phyloP scores from a whole-genome alignment of 2,797 vertebrate species.

The Thalassophryne amazonica region DNA sequence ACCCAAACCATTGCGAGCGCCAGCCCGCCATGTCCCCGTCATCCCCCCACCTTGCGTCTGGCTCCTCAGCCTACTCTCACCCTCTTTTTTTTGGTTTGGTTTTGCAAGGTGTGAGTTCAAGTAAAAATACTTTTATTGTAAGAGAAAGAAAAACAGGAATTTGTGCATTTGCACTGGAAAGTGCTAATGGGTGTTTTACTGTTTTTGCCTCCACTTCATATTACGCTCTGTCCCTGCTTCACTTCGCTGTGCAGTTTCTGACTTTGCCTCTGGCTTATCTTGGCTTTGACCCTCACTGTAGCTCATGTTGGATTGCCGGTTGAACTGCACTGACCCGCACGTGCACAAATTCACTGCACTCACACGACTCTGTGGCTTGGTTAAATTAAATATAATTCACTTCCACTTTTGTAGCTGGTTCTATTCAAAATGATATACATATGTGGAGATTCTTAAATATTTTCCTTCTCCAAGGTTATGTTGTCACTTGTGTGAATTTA shows the following conservation, averaged over 20 bases:
- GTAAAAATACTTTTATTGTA: too few relatives aligned
- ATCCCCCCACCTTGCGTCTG: conserved; percentile 21
- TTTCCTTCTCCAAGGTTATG: too few relatives aligned
- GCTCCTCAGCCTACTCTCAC: conserved; percentile 43
- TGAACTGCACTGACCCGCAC: conserved; percentile 2
- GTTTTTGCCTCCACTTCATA: too few relatives aligned
- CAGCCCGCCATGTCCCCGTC: conserved; percentile 36
- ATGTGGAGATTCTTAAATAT: too few relatives aligned
- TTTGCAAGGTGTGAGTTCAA: conserved; percentile 1
- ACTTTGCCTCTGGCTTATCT: conserved; percentile 49
- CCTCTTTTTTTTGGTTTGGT: conserved; percentile 28
- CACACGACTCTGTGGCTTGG: not conserved
- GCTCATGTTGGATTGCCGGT: conserved; percentile 1
- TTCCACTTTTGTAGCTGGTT: conserved; percentile 1
- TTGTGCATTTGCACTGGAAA: too few relatives aligned
- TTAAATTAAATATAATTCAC: not conserved
- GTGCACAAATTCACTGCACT: not conserved
- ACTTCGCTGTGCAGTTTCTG: conserved; percentile 11
- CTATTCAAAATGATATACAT: too few relatives aligned
- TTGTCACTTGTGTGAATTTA: too few relatives aligned
- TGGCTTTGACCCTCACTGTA: conserved; percentile 26
- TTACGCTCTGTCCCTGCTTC: too few relatives aligned
- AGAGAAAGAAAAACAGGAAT: too few relatives aligned
- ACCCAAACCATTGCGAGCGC: conserved; percentile 44
- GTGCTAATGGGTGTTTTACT: conserved; percentile 16